Evolutionary conservation across 2,113 vertebrate genomes (phyloP).

Genomic region (Embiotoca jacksoni): DNA sequence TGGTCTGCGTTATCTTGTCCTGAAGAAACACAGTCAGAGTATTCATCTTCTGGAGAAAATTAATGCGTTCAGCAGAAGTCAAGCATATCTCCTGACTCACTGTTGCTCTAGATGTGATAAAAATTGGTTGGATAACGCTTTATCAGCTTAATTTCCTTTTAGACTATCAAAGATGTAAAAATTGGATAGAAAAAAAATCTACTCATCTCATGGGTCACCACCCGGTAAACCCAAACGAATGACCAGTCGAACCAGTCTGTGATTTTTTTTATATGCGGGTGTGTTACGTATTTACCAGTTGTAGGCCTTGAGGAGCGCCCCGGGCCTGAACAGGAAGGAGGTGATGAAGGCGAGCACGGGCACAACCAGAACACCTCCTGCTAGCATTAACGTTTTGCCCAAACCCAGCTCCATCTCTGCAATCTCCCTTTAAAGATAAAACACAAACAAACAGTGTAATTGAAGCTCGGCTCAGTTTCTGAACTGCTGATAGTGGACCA

Average conservation of each 20-base stretch:
- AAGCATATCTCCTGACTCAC: too few relatives aligned
- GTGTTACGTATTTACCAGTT: slow-evolving; percentile 88
- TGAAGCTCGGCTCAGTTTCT: neutral
- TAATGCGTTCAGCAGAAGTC: too few relatives aligned
- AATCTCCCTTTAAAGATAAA: slow-evolving; percentile 1
- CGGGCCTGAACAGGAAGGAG: slow-evolving; percentile 91
- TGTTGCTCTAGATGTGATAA: too few relatives aligned
- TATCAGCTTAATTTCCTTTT: too few relatives aligned
- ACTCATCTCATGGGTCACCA: neutral
- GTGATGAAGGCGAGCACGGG: slow-evolving; percentile 90
- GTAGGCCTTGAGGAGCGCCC: slow-evolving; percentile 88
- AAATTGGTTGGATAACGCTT: too few relatives aligned
- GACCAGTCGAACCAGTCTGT: neutral
- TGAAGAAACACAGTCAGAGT: too few relatives aligned
- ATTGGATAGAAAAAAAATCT: too few relatives aligned
- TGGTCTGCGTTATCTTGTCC: too few relatives aligned
- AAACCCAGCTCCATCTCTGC: slow-evolving; percentile 87
- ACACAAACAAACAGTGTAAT: neutral
- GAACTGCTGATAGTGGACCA: neutral
- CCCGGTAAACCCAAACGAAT: neutral
- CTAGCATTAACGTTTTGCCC: slow-evolving; percentile 87
- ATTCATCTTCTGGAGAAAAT: too few relatives aligned
- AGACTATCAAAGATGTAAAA: too few relatives aligned
- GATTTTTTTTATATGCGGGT: neutral
- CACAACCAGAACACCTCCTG: slow-evolving; percentile 87